Percentiles rank a stretch among this genome's conserved stretches.
Conservation (phyloP, 1,140 invertebrate genomes). For the Drosophila lini region DNA sequence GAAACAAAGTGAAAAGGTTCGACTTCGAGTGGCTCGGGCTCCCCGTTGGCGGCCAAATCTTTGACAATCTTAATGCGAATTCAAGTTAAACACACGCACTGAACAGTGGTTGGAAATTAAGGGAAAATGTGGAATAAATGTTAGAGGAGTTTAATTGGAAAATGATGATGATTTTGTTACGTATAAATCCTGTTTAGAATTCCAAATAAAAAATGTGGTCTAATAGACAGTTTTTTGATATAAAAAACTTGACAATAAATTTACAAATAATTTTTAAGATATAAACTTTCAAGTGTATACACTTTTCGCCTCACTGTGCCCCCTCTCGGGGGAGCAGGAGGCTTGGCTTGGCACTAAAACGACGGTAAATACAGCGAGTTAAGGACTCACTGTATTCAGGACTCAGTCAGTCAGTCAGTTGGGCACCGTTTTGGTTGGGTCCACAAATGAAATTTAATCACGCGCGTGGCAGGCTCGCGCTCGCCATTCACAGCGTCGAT, state of each 20-base stretch:
- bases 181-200: background rate
- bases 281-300: no score
- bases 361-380: conserved; percentile 59
- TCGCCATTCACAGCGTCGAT: conserved; percentile 54
- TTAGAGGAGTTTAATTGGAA: background rate
- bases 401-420: conserved; percentile 35
- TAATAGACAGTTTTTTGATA: no score
- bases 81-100: conserved; percentile 51
- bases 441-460: conserved; percentile 82
- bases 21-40: conserved; percentile 45
- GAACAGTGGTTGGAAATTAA: background rate
- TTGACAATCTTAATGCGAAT: conserved; percentile 77
- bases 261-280: no score
- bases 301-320: background rate
- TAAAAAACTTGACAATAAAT: background rate
- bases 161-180: background rate
- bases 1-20: conserved; percentile 47
- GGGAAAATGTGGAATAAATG: background rate
- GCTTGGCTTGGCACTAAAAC: conserved; percentile 47
- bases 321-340: background rate
- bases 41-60: conserved; percentile 64
- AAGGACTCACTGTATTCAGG: conserved; percentile 33
- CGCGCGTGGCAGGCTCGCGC: conserved; percentile 58
- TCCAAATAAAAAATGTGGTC: background rate
- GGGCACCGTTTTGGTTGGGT: conserved; percentile 52